phyloP scores from a whole-genome alignment of 2,113 vertebrate species.

The Ctenomys sociabilis region DNA sequence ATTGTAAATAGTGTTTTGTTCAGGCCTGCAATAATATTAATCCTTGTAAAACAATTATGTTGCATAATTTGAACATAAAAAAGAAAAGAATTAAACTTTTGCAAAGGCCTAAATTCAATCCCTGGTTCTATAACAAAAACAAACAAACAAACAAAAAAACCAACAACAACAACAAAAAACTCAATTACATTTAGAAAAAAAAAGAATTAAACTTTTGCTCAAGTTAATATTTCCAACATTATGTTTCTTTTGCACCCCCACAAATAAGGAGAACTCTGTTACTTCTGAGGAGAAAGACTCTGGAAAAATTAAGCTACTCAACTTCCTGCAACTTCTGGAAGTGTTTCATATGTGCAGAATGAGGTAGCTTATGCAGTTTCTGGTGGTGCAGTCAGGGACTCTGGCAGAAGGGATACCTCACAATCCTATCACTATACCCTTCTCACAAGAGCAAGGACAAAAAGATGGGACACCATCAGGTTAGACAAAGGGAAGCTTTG shows the following conservation, averaged over 20 bases:
- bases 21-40: constrained; percentile 80
- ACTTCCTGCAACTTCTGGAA: background rate
- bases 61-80: constrained; percentile 78
- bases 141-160: no score
- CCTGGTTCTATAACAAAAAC: no score
- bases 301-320: background rate
- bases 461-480: background rate
- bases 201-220: constrained; percentile 67
- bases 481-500: background rate
- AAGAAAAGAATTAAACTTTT: constrained; percentile 72
- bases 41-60: constrained; percentile 78
- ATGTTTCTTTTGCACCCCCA: constrained; percentile 38
- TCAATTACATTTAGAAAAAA: no score
- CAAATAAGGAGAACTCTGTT: constrained; percentile 56
- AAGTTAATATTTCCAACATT: constrained; percentile 74
- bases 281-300: constrained; percentile 50
- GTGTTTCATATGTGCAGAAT: background rate
- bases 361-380: background rate
- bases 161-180: no score
- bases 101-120: no score
- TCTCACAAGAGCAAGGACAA: background rate
- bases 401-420: background rate
- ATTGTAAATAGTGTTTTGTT: constrained; percentile 78
- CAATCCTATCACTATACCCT: background rate
- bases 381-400: background rate